A percentile compares a stretch with the other conserved stretches of the same genome.
Conservation (phyloP, 1,140 invertebrate genomes). For the Lithobius niger region DNA sequence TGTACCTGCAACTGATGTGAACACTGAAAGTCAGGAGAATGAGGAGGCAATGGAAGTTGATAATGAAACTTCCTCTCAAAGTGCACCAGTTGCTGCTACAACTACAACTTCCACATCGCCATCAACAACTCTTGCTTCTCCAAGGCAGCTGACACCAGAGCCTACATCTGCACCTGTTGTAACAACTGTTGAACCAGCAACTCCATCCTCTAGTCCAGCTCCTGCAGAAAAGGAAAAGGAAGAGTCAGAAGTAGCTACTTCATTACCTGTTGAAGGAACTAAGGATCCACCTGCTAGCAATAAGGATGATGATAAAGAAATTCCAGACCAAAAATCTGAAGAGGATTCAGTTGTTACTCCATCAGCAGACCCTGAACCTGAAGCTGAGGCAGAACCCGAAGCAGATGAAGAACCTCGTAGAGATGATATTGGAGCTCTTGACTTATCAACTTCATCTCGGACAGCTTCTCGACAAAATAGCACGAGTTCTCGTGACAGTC, state of each 20-base stretch:
- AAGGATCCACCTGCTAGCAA: too few relatives aligned
- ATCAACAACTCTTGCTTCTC: not conserved
- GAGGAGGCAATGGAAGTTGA: too few relatives aligned
- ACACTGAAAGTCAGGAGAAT: too few relatives aligned
- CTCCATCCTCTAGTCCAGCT: not conserved
- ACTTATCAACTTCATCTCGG: conserved; percentile 25
- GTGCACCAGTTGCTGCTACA: not conserved
- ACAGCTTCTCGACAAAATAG: conserved; percentile 4
- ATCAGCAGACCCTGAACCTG: not conserved
- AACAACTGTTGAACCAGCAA: too few relatives aligned
- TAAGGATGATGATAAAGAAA: too few relatives aligned
- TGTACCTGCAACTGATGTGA: too few relatives aligned
- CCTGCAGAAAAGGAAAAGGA: conserved; percentile 6
- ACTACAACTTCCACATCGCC: not conserved
- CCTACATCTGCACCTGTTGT: not conserved
- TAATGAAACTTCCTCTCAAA: too few relatives aligned
- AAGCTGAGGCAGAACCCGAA: conserved; percentile 1
- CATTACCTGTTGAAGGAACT: too few relatives aligned
- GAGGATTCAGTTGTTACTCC: too few relatives aligned
- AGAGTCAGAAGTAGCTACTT: too few relatives aligned
- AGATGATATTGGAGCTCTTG: conserved; percentile 21
- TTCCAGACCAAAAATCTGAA: too few relatives aligned
- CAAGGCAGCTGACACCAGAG: not conserved
- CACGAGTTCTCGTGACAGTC: not conserved
- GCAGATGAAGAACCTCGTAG: conserved; percentile 10